Evolutionary conservation across 2,113 vertebrate species (phyloP).

Genomic region (Cettia cetti): DNA sequence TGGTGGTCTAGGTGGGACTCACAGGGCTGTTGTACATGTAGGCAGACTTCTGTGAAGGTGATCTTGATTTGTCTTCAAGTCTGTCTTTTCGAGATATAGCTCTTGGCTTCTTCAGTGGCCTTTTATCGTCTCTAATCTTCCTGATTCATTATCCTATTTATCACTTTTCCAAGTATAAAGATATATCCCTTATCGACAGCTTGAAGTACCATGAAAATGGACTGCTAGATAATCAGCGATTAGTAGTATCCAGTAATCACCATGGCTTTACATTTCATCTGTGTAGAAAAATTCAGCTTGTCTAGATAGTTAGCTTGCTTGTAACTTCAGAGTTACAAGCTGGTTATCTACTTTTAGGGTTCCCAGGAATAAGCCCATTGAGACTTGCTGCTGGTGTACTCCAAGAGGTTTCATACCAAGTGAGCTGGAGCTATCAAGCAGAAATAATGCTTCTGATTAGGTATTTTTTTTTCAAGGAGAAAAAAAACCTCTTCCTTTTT

Average conservation of each 20-base stretch:
- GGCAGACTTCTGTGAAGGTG: neutral
- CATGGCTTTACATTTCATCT: neutral
- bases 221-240: neutral
- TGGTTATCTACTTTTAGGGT: neutral
- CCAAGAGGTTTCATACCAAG: neutral
- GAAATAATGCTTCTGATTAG: neutral
- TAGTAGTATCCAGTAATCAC: neutral
- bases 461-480: neutral
- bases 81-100: neutral
- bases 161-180: neutral
- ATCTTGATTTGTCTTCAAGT: neutral
- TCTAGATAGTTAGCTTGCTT: neutral
- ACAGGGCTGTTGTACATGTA: neutral
- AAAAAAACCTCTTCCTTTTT: neutral
- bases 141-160: neutral
- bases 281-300: neutral
- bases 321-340: neutral
- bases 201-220: neutral
- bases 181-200: neutral
- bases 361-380: neutral
- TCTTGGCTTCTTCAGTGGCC: neutral
- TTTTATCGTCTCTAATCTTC: neutral
- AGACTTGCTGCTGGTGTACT: neutral
- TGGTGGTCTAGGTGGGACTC: neutral
- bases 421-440: neutral